phyloP scores from a whole-genome alignment of 1,140 invertebrate genomes.

The Telenomus remus region DNA sequence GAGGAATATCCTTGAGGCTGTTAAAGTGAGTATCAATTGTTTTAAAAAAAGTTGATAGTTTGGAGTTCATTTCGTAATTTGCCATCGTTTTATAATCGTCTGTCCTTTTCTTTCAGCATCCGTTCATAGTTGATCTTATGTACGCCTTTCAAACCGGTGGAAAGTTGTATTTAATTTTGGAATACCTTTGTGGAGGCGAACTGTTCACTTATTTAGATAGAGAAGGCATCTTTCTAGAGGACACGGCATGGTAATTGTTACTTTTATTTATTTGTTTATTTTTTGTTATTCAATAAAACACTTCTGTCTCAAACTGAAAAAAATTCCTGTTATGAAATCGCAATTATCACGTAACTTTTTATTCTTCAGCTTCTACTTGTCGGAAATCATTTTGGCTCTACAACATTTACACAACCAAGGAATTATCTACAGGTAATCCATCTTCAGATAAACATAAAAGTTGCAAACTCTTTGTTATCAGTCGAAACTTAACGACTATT shows the following conservation, averaged over 20 bases:
- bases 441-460: not conserved
- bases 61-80: too few relatives aligned
- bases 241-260: slow-evolving; percentile 68
- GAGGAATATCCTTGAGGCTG: slow-evolving; percentile 98
- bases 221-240: slow-evolving; percentile 98
- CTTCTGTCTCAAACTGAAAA: too few relatives aligned
- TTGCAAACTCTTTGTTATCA: not conserved
- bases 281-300: too few relatives aligned
- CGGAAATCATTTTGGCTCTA: slow-evolving; percentile 97
- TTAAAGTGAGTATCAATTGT: slow-evolving; percentile 84
- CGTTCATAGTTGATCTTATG: slow-evolving; percentile 98
- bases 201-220: slow-evolving; percentile 98
- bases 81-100: too few relatives aligned
- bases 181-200: slow-evolving; percentile 98
- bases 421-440: slow-evolving; percentile 88
- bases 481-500: not conserved
- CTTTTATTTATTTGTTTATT: not conserved
- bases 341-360: slow-evolving; percentile 6
- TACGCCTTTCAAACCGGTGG: slow-evolving; percentile 99
- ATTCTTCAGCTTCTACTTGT: slow-evolving; percentile 93
- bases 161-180: slow-evolving; percentile 98
- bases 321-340: not conserved
- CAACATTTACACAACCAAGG: slow-evolving; percentile 97
- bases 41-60: too few relatives aligned
- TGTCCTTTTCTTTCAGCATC: slow-evolving; percentile 84